Evolutionary conservation across 2,113 vertebrate genomes (phyloP).

Genomic region (Sprattus sprattus): DNA sequence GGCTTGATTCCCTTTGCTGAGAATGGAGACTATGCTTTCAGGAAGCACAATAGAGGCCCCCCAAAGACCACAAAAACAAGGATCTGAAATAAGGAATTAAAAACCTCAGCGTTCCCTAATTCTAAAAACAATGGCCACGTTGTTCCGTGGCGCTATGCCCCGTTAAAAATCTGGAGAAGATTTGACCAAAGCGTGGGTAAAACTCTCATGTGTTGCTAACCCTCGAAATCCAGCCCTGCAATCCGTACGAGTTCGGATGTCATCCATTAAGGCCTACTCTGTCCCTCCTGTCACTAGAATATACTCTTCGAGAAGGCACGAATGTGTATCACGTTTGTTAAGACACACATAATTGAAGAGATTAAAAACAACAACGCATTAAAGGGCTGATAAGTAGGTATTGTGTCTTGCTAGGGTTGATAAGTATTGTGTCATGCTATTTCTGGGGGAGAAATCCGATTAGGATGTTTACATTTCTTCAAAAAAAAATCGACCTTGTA

Average conservation of each 20-base stretch:
- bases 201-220: constrained; percentile 24
- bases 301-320: background rate
- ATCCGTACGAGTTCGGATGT: constrained; percentile 1
- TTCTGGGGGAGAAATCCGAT: background rate
- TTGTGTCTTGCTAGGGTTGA: background rate
- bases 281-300: background rate
- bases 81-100: constrained; percentile 38
- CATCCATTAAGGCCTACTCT: background rate
- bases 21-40: background rate
- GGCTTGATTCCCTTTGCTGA: background rate
- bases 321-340: background rate
- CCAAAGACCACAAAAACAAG: constrained; percentile 6
- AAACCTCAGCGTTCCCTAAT: constrained; percentile 33
- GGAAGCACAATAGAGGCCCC: background rate
- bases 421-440: background rate
- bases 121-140: constrained; percentile 44
- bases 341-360: constrained; percentile 1
- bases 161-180: constrained; percentile 16
- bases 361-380: background rate
- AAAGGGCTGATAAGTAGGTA: background rate
- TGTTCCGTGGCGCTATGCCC: constrained; percentile 39
- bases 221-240: constrained; percentile 23
- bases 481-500: background rate
- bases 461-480: background rate
- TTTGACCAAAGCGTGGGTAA: constrained; percentile 35